Conservation (phyloP, 1,140 invertebrate species). For the Sycophaga agraensis region DNA sequence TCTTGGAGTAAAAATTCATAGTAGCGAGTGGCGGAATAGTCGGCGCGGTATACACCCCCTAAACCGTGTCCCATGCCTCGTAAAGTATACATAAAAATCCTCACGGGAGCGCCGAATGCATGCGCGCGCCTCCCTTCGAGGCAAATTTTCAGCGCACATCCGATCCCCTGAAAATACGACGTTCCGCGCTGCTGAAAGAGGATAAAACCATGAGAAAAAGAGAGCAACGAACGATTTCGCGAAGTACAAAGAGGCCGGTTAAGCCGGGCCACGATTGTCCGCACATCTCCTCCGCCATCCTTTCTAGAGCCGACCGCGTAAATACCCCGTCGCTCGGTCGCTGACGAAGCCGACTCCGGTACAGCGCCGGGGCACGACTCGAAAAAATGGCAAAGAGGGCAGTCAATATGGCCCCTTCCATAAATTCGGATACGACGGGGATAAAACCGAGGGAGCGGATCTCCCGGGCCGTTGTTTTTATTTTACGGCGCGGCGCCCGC, state of each 20-base stretch:
- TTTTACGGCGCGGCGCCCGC: not conserved
- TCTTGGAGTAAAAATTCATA: too few species aligned
- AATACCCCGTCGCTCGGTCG: too few species aligned
- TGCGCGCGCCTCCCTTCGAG: not conserved
- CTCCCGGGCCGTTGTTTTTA: not conserved
- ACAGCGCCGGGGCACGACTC: too few species aligned
- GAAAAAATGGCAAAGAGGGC: not conserved
- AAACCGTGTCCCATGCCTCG: not conserved
- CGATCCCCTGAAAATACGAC: not conserved
- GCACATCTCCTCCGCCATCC: conserved; percentile 1
- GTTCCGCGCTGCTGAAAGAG: too few species aligned
- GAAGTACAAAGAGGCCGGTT: not conserved
- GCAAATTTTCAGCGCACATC: not conserved
- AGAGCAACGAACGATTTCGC: not conserved
- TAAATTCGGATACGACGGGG: conserved; percentile 18
- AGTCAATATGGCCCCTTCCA: conserved; percentile 23
- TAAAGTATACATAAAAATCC: conserved; percentile 9
- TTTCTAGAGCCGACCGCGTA: too few species aligned
- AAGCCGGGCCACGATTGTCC: not conserved
- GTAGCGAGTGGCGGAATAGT: too few species aligned
- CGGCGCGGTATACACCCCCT: too few species aligned
- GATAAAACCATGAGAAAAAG: not conserved
- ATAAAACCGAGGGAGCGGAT: conserved; percentile 16
- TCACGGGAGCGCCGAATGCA: not conserved
- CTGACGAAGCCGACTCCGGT: too few species aligned